Percentiles rank a stretch among this genome's conserved stretches.
Conservation (phyloP, 2,113 vertebrate genomes). For the Brienomyrus longianalis region DNA sequence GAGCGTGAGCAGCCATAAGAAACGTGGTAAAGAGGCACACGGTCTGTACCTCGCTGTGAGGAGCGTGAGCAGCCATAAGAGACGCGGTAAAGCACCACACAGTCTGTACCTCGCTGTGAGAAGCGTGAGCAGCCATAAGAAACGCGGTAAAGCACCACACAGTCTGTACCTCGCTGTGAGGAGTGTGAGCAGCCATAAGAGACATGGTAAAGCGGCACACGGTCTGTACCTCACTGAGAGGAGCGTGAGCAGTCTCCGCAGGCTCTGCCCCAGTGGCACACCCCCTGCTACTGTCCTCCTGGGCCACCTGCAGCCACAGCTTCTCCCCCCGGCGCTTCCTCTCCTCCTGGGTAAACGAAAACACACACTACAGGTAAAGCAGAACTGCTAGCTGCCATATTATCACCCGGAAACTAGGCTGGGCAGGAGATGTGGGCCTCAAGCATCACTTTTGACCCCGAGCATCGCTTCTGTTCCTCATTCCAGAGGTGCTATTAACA, state of each 20-base stretch:
- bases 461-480: background rate
- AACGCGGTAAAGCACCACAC: background rate
- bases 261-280: constrained; percentile 61
- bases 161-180: background rate
- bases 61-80: too few relatives aligned
- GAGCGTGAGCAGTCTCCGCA: constrained; percentile 61
- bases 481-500: background rate
- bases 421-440: background rate
- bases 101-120: too few relatives aligned
- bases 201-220: too few relatives aligned
- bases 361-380: background rate
- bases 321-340: constrained; percentile 89
- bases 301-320: constrained; percentile 91
- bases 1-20: too few relatives aligned
- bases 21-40: too few relatives aligned
- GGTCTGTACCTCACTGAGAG: constrained; percentile 58
- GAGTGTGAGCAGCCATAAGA: constrained; percentile 33
- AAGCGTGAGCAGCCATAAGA: too few relatives aligned
- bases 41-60: too few relatives aligned
- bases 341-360: constrained; percentile 71
- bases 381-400: background rate
- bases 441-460: background rate
- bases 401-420: background rate
- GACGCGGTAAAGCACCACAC: too few relatives aligned
- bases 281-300: constrained; percentile 91